These are phyloP conservation scores for Penaeus chinensis DNA, from an alignment of 1,140 invertebrate genomes.

Conservation along the genomic window DNA sequence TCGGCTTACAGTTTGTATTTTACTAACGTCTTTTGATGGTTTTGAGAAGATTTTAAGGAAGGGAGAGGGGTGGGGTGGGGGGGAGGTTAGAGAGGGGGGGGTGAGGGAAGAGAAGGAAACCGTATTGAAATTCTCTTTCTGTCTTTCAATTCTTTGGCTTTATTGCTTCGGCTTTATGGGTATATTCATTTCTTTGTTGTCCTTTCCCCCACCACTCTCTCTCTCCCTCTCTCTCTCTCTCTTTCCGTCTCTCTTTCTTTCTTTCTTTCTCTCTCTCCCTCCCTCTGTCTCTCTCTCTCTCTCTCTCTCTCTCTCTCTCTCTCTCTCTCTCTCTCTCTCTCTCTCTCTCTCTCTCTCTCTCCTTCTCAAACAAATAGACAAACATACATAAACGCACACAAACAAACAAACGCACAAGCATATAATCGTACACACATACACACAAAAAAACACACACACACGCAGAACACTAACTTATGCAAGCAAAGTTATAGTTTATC, in stretches of 20 bases:
- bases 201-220: neutral
- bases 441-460: too few species aligned
- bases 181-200: neutral
- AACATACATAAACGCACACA: too few species aligned
- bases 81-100: neutral
- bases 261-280: conserved; percentile 20
- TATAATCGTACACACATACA: too few species aligned
- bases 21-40: too few species aligned
- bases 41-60: too few species aligned
- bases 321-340: neutral
- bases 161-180: neutral
- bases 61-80: neutral
- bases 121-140: conserved; percentile 5
- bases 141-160: neutral
- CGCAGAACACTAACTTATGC: too few species aligned
- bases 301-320: neutral
- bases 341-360: too few species aligned
- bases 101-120: conserved; percentile 30
- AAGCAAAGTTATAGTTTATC: too few species aligned
- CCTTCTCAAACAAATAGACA: too few species aligned
- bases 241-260: neutral
- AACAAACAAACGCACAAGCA: too few species aligned
- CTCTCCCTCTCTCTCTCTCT: neutral
- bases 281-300: neutral
- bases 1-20: too few species aligned